Percentiles rank a stretch among this genome's conserved stretches.
Evolutionary conservation across 2,797 vertebrate genomes (phyloP).

Genomic region (Petrocephalus sullivani): DNA sequence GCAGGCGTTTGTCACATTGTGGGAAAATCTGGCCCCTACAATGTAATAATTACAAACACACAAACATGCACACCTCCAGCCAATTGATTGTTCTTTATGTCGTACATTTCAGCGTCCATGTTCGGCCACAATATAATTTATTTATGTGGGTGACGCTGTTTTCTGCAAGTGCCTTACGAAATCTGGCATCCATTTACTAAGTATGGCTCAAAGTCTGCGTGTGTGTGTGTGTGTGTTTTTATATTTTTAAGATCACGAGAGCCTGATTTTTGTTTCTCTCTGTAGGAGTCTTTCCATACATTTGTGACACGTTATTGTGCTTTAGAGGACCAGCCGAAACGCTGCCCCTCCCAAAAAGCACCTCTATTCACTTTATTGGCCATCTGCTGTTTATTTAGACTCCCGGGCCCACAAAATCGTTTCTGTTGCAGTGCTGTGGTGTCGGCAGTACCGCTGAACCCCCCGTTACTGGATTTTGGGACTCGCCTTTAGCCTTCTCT

Average conservation of each 20-base stretch:
- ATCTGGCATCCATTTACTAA: not conserved
- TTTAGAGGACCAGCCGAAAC: not conserved
- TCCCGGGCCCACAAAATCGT: not conserved
- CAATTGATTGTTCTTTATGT: not conserved
- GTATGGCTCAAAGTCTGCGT: not conserved
- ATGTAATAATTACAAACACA: too few relatives aligned
- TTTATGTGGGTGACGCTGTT: not conserved
- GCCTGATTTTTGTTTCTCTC: not conserved
- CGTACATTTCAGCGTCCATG: not conserved
- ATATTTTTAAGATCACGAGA: not conserved
- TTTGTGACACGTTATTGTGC: not conserved
- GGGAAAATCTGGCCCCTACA: too few relatives aligned
- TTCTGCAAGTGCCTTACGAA: not conserved
- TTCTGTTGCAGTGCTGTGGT: not conserved
- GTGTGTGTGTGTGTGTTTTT: not conserved
- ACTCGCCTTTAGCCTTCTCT: not conserved
- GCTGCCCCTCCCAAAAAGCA: not conserved
- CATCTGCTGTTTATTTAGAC: conserved; percentile 13
- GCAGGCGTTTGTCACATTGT: too few relatives aligned
- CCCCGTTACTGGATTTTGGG: not conserved
- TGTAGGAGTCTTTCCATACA: not conserved
- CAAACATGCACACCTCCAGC: not conserved
- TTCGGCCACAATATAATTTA: not conserved
- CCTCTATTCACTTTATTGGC: not conserved
- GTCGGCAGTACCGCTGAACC: not conserved